Evolutionary conservation across 2,113 vertebrate species (phyloP), one percentile per base, ranked within the genome.

Genomic region (Hymenochirus boettgeri): DNA sequence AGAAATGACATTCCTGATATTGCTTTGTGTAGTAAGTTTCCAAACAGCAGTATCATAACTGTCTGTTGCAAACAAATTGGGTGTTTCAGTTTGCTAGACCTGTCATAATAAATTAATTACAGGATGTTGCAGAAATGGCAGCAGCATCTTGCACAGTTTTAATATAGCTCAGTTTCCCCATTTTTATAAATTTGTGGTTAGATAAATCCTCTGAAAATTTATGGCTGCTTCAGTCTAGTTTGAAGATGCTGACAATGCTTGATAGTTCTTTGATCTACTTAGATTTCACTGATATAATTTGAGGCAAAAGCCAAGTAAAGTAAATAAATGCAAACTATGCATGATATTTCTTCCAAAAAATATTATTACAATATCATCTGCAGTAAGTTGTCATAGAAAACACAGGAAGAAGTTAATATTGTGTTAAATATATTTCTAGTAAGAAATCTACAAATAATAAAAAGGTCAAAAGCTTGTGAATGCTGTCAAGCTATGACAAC

Each of bases 61-160:
- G 83, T 88, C 88, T 96, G 92, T 96, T 65, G 91, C 90, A 99
- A 98, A 92, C 71, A 84, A 86, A 92, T 94, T 95, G 89, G 90
- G 90, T 90, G 91, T 93, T 97, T 97, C 96, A 92, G 96, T 99
- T 99, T 95, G 92, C 84, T 86, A 87, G 84, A 90, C 85, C 85
- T 99, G 95, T 99, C 94, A 97, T 90, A 92, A 94, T 92, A 92
- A 95, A 97, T 98, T 97, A 96, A 98, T 96, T 91, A 92, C 90
- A 91, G 96, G 96, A 99, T 97, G 94, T 99, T 94, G 92, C 95
- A 94, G 92, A 93, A 92, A 79, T 90, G 90, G 88, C 88, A 88
- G 82, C 77, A 88, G 83, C 85, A 85, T 88, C 85, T 88, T 86
- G 83, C 84, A 87, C 85, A 90, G 93, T 93, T n/a, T 95, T 93